Evolutionary conservation across 2,797 vertebrate genomes (phyloP).

Genomic region (Micrastur ruficollis): DNA sequence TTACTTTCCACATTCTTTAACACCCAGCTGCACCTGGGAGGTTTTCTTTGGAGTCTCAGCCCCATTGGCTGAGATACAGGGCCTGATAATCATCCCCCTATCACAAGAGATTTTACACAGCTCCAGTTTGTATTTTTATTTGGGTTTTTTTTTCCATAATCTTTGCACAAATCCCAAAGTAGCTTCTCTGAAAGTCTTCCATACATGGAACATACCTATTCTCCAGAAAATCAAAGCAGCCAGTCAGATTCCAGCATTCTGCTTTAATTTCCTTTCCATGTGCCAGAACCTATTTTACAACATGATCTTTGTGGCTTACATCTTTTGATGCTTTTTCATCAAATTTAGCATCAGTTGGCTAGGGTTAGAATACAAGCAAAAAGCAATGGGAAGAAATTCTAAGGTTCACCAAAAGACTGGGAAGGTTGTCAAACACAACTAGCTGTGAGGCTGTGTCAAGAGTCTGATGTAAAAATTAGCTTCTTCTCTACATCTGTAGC

Average conservation of each 20-base stretch:
- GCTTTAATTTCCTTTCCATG: neutral
- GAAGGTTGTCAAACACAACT: slow-evolving; percentile 20
- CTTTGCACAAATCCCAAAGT: neutral
- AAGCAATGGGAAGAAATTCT: slow-evolving; percentile 4
- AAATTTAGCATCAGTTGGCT: neutral
- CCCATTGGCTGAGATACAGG: neutral
- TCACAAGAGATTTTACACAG: neutral
- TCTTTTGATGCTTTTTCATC: neutral
- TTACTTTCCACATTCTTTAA: neutral
- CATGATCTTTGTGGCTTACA: neutral
- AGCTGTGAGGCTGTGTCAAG: slow-evolving; percentile 1
- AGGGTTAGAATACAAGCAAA: neutral
- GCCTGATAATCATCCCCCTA: neutral
- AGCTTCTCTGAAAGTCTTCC: neutral
- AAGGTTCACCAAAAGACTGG: neutral
- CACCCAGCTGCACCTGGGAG: neutral
- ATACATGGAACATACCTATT: neutral
- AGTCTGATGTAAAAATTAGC: slow-evolving; percentile 5
- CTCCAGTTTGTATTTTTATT: neutral
- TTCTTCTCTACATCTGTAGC: neutral
- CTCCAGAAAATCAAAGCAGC: neutral
- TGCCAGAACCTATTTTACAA: neutral
- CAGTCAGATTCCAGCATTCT: neutral
- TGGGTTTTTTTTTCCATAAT: neutral
- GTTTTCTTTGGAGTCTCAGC: neutral